phyloP scores from a whole-genome alignment of 2,797 vertebrate genomes.

The Rhadinocentrus ornatus region DNA sequence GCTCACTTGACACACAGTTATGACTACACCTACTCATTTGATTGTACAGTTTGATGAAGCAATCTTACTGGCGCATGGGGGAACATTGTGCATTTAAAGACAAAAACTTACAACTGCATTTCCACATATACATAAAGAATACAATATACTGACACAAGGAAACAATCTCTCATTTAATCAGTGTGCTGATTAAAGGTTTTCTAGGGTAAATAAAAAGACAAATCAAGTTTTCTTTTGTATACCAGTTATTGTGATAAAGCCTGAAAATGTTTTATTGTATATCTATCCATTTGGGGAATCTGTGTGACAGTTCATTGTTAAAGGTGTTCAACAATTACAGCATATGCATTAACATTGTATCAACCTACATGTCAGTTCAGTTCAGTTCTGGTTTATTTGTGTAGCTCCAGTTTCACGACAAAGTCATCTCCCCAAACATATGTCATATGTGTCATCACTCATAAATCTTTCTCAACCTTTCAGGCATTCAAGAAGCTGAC shows the following conservation, averaged over 20 bases:
- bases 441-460: conserved; percentile 18
- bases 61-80: neutral
- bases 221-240: neutral
- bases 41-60: neutral
- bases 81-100: neutral
- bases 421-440: neutral
- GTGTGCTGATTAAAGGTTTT: neutral
- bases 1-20: conserved; percentile 25
- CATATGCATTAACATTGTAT: conserved; percentile 3
- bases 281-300: neutral
- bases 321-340: neutral
- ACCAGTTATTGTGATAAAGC: neutral
- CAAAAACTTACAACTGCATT: neutral
- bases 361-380: conserved; percentile 52
- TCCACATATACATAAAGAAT: neutral
- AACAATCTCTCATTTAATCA: neutral
- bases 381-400: neutral
- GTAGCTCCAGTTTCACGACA: neutral
- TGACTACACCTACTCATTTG: neutral
- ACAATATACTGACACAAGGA: neutral
- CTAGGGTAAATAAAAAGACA: neutral
- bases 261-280: neutral
- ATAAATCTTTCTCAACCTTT: conserved; percentile 45
- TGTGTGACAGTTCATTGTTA: neutral
- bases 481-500: conserved; percentile 59